These are phyloP conservation scores for Strix aluco DNA, from an alignment of 2,113 vertebrate species.

Conservation along the genomic window DNA sequence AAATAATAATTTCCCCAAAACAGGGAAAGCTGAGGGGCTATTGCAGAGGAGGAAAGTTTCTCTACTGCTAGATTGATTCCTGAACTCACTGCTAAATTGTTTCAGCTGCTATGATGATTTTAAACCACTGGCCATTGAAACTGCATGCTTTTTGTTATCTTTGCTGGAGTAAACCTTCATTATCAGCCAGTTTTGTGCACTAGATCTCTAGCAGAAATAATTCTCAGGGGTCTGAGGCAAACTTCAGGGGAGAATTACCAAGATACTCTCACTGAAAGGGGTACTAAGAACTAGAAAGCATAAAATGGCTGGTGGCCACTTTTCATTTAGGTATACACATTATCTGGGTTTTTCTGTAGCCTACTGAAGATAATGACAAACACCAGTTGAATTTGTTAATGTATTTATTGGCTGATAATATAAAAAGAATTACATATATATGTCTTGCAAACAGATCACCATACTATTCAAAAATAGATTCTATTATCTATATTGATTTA, in stretches of 20 bases:
- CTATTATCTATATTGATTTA: constrained; percentile 45
- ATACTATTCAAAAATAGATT: background rate
- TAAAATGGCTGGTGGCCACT: background rate
- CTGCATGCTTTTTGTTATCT: background rate
- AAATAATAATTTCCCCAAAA: background rate
- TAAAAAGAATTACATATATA: background rate
- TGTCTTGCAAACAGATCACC: background rate
- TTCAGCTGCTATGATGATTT: background rate
- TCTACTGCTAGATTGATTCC: background rate
- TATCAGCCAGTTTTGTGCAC: background rate
- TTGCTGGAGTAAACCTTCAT: background rate
- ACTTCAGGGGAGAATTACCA: background rate
- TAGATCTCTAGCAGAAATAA: background rate
- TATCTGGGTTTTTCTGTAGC: background rate
- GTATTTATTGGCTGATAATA: background rate
- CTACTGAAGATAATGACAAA: background rate
- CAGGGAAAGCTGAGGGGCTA: background rate
- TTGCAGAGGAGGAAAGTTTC: background rate
- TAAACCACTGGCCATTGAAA: background rate
- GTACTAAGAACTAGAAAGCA: background rate
- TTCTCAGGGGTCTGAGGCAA: background rate
- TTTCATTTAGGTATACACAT: background rate
- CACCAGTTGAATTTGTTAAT: background rate
- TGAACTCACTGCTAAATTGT: background rate
- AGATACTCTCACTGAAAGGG: background rate